A percentile compares a stretch with the other conserved stretches of the same genome.
Conservation (phyloP, 2,113 vertebrate species). For the Cryptotis parvus region DNA sequence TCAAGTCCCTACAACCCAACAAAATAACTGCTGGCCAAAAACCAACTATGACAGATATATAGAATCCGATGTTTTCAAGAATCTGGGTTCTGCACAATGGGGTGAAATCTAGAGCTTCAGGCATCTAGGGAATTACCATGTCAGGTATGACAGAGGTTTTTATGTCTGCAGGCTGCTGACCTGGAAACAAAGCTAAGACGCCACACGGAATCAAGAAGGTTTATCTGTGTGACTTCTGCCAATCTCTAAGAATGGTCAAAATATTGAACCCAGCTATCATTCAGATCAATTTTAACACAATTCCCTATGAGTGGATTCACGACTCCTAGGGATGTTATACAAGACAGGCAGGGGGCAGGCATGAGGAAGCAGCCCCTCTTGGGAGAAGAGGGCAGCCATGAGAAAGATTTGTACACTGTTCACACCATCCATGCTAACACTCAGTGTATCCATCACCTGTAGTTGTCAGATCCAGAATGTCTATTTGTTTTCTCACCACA, state of each 20-base stretch:
- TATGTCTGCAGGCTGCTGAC: neutral
- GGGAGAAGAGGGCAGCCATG: conserved; percentile 36
- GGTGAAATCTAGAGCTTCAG: neutral
- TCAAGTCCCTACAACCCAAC: conserved; percentile 30
- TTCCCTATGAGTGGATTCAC: neutral
- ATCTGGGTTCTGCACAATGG: neutral
- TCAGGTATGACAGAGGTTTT: neutral
- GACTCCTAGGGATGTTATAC: too few relatives aligned
- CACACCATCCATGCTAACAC: conserved; percentile 53
- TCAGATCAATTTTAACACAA: neutral
- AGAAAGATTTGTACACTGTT: conserved; percentile 63
- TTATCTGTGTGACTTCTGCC: neutral
- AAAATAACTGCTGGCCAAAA: conserved; percentile 12
- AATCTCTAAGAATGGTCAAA: neutral
- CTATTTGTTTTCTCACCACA: conserved; percentile 87
- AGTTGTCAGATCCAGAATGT: conserved; percentile 84
- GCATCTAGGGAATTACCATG: neutral
- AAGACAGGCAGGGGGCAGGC: neutral
- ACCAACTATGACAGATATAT: neutral
- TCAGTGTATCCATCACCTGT: conserved; percentile 82
- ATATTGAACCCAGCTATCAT: neutral
- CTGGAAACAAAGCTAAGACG: neutral
- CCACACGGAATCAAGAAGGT: neutral
- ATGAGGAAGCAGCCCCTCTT: neutral
- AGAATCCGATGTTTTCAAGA: neutral